Evolutionary conservation across 2,113 vertebrate genomes (phyloP), one percentile per base, ranked within the genome.

Genomic region (Gallinago undulata): DNA sequence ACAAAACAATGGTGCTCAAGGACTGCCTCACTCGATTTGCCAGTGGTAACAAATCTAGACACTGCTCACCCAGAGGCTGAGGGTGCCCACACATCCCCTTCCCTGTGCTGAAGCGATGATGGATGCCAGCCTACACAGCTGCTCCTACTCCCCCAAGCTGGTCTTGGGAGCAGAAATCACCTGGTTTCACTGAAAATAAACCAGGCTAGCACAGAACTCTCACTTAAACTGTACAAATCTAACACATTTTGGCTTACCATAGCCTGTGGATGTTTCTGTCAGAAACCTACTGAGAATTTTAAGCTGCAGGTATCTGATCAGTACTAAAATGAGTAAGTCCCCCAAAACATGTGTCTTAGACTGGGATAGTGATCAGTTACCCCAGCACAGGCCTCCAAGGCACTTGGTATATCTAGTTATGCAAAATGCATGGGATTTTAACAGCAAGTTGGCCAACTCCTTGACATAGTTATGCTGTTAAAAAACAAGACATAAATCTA

Each of bases 21-120:
- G 24, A 33, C 41, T 86, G 18, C 7, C 39, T 79, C 22, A 7
- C 22, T 56, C 22, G 67, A 14, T 8, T 39, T 50, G 6, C 7
- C 51, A 48, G 16, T 5, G 55, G 9, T 22, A 63, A 63, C 8
- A 75, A 85, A 83, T 22, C 47, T 18, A 79, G 37, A 22, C 1
- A 0, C 17, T n/a, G n/a, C 13, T 63, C 62, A 31, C 5, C 25
- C 28, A 35, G 67, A 33, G 1, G 5, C 6, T 7, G 2, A 35
- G 76, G 24, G 10, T 39, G 22, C 24, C 27, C 41, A 53, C 24
- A 41, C 11, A 21, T 41, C 13, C n/a, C 11, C 23, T 60, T 18
- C 19, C 9, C 25, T 37, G 23, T 43, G 50, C 37, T 47, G 39
- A 87, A 64, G 25, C 47, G 21, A 51, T 8, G 14, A 51, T 9